phyloP scores from a whole-genome alignment of 2,113 vertebrate genomes.

The Chinchilla lanigera region DNA sequence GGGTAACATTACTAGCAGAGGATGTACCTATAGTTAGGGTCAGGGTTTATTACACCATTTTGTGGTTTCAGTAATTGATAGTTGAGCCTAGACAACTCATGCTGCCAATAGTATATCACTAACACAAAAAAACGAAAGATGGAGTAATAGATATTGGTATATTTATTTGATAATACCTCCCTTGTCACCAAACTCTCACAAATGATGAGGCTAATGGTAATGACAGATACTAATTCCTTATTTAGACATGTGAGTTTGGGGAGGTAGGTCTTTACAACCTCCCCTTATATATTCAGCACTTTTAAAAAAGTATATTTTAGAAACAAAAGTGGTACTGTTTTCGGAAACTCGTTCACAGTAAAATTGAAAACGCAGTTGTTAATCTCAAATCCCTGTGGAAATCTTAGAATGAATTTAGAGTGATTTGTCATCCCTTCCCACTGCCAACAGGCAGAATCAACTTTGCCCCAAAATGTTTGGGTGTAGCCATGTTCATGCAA shows the following conservation, averaged over 20 bases:
- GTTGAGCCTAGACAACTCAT: neutral
- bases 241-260: constrained; percentile 42
- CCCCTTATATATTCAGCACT: neutral
- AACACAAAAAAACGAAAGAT: constrained; percentile 46
- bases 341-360: constrained; percentile 45
- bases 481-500: constrained; percentile 36
- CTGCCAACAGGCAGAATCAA: constrained; percentile 15
- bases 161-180: constrained; percentile 21
- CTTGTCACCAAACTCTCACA: constrained; percentile 59
- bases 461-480: neutral
- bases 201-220: constrained; percentile 5
- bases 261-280: constrained; percentile 29
- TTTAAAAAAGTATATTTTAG: constrained; percentile 53
- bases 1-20: neutral
- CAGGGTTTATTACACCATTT: neutral
- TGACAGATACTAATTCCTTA: constrained; percentile 45
- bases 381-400: constrained; percentile 57
- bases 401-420: constrained; percentile 47
- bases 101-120: constrained; percentile 5
- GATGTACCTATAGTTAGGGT: neutral
- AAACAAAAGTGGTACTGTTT: constrained; percentile 58
- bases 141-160: neutral
- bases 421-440: constrained; percentile 33
- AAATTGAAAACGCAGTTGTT: constrained; percentile 67
- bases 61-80: constrained; percentile 29